Conservation (phyloP, 2,797 vertebrate species). For the Botia almorhae region DNA sequence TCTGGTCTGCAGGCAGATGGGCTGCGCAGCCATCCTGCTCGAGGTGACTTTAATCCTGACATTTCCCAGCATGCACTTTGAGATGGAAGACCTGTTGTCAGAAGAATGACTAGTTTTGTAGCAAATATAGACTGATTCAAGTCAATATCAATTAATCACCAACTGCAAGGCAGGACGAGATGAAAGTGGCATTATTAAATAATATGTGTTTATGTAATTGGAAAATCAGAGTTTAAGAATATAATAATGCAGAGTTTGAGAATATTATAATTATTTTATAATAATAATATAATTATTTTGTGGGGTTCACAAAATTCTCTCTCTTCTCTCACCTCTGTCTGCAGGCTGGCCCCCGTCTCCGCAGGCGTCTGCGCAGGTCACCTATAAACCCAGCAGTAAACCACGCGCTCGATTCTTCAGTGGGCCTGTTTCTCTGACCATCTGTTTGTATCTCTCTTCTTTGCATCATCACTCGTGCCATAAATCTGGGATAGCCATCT, state of each 20-base stretch:
- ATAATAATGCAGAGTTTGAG: no score
- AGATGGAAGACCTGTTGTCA: background rate
- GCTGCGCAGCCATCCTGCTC: constrained; percentile 76
- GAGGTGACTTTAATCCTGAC: constrained; percentile 81
- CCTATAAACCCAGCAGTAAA: constrained; percentile 99
- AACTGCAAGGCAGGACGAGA: background rate
- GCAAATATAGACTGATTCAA: background rate
- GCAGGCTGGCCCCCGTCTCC: constrained; percentile 98
- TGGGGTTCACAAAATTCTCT: no score
- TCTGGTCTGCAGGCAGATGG: constrained; percentile 85
- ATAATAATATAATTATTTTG: no score
- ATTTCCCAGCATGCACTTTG: constrained; percentile 4
- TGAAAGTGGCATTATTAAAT: background rate
- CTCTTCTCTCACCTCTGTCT: constrained; percentile 76
- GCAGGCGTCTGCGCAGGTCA: constrained; percentile 95
- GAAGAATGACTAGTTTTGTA: background rate
- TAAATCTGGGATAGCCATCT: constrained; percentile 25
- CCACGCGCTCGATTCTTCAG: constrained; percentile 99
- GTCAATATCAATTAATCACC: background rate
- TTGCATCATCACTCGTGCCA: constrained; percentile 84
- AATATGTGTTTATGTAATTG: no score
- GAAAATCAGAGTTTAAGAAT: no score
- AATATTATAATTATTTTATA: no score
- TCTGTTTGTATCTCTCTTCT: constrained; percentile 99
- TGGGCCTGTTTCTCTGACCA: constrained; percentile 99